Conservation (phyloP, 2,797 vertebrate genomes). For the Pristis pectinata region DNA sequence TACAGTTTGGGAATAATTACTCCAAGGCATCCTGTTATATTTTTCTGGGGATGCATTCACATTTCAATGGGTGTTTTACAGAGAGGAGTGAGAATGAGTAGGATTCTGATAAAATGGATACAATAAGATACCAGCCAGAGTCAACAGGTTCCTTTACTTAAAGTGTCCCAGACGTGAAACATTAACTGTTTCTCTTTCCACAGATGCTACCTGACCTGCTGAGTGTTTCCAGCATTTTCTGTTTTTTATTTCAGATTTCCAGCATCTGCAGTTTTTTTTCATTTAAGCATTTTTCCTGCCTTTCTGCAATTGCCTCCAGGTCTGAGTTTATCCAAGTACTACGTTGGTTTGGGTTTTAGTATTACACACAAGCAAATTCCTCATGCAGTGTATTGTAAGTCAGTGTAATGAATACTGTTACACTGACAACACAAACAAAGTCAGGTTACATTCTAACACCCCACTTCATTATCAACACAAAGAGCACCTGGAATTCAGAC, state of each 20-base stretch:
- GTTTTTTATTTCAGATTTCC: no score
- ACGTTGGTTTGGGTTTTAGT: no score
- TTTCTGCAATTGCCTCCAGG: no score
- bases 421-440: neutral
- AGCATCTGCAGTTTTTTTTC: no score
- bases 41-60: neutral
- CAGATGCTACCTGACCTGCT: no score
- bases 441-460: neutral
- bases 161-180: no score
- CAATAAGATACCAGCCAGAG: neutral
- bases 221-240: no score
- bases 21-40: neutral
- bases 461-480: neutral
- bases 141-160: neutral
- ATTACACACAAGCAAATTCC: neutral
- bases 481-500: no score
- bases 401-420: neutral
- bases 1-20: neutral
- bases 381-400: neutral
- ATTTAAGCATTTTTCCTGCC: no score
- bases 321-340: no score
- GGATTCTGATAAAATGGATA: neutral
- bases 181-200: no score
- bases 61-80: neutral
- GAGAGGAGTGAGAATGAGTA: neutral